Evolutionary conservation across 2,113 vertebrate species (phyloP).

Genomic region (Formicarius rufipectus): DNA sequence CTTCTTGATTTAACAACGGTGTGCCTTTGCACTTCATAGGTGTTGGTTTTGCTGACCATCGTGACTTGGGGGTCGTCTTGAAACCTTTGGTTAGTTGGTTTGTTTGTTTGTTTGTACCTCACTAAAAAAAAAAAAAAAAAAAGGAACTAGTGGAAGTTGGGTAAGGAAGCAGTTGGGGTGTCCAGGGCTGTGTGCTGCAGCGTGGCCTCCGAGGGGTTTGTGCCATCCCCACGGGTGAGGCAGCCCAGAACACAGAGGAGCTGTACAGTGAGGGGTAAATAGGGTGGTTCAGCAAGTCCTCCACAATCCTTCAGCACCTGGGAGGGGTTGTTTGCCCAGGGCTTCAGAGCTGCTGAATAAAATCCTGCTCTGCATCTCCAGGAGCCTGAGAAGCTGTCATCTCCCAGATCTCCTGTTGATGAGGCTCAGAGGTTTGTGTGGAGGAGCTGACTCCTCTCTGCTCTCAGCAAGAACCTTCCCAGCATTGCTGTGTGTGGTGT

Average conservation of each 20-base stretch:
- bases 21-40: not conserved
- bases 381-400: not conserved
- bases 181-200: rapidly evolving
- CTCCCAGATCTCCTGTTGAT: not conserved
- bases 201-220: not conserved
- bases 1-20: not conserved
- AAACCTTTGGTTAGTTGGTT: not conserved
- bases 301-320: not conserved
- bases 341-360: not conserved
- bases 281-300: not conserved
- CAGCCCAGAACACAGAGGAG: not conserved
- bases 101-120: not conserved
- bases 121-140: not conserved
- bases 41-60: not conserved
- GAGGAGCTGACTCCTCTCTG: not conserved
- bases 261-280: not conserved
- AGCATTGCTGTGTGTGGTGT: not conserved
- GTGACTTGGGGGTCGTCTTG: not conserved
- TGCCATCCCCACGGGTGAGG: not conserved
- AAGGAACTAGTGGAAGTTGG: not conserved
- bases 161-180: not conserved
- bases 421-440: not conserved
- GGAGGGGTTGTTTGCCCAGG: not conserved
- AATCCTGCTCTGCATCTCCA: not conserved
- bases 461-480: not conserved